Conservation (phyloP, 2,888 invertebrate species). For the Cordilura impudica region DNA sequence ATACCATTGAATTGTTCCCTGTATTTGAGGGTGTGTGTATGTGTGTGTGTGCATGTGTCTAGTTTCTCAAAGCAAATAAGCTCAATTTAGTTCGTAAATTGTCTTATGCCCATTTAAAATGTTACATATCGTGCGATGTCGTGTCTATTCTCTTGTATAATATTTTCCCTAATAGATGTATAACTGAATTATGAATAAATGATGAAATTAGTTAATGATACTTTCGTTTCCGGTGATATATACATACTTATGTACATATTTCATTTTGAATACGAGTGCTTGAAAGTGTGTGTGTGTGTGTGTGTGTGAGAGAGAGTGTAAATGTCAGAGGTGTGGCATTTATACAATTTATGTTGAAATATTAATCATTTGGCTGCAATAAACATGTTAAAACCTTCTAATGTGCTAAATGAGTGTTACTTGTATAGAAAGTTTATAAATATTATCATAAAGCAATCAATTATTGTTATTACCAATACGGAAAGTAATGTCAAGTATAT, state of each 20-base stretch:
- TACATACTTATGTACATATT: conserved; percentile 8
- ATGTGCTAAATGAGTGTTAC: conserved; percentile 1
- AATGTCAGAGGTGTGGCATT: conserved; percentile 36
- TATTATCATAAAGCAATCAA: too few species aligned
- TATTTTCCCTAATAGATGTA: conserved; percentile 33
- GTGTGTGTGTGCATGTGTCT: neutral
- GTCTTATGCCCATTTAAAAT: conserved; percentile 42
- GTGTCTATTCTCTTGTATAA: neutral
- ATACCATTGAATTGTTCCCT: neutral
- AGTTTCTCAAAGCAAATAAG: conserved; percentile 41
- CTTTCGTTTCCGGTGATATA: conserved; percentile 42
- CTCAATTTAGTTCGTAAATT: conserved; percentile 44
- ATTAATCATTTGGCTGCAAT: conserved; percentile 23
- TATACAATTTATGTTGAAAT: conserved; percentile 33
- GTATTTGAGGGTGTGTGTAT: neutral
- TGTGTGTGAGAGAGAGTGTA: neutral
- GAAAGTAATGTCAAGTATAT: too few species aligned
- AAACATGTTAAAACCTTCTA: conserved; percentile 24
- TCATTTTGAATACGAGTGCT: neutral
- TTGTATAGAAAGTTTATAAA: too few species aligned
- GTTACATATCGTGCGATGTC: neutral
- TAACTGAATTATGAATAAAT: conserved; percentile 57
- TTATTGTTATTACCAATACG: too few species aligned
- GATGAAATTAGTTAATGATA: conserved; percentile 59
- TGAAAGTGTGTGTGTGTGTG: neutral